Percentiles rank a stretch among this genome's conserved stretches.
Evolutionary conservation across 2,113 vertebrate genomes (phyloP).

Genomic region (Plestiodon gilberti): DNA sequence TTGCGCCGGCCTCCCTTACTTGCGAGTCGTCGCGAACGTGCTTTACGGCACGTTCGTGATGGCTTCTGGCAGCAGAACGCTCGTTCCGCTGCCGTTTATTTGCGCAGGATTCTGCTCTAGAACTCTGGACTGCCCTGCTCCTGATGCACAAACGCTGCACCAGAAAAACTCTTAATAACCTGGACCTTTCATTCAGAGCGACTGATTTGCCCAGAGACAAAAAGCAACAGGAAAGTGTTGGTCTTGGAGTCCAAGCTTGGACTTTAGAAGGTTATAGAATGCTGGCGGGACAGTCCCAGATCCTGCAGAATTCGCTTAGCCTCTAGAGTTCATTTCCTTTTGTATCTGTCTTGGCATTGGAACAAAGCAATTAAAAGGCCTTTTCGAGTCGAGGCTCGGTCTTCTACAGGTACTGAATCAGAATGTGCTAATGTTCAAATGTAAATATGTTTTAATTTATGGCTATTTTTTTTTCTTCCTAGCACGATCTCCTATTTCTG

Average conservation of each 20-base stretch:
- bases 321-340: not conserved
- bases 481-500: not conserved
- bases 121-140: too few species aligned
- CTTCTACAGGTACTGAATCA: conserved; percentile 16
- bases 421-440: not conserved
- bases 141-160: not conserved
- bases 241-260: too few species aligned
- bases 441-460: not conserved
- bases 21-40: too few species aligned
- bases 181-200: not conserved
- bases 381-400: conserved; percentile 19
- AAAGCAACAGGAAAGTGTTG: not conserved
- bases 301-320: not conserved
- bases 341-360: not conserved
- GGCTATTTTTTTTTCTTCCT: conserved; percentile 10
- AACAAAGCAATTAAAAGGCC: fast-evolving
- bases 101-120: too few species aligned
- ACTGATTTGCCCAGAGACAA: not conserved
- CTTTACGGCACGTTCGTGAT: too few species aligned
- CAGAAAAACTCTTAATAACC: not conserved
- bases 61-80: too few species aligned
- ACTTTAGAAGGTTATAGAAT: not conserved
- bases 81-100: too few species aligned
- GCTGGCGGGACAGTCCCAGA: not conserved
- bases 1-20: too few species aligned